Conservation (phyloP, 2,113 vertebrate species). For the Penelope pileata region DNA sequence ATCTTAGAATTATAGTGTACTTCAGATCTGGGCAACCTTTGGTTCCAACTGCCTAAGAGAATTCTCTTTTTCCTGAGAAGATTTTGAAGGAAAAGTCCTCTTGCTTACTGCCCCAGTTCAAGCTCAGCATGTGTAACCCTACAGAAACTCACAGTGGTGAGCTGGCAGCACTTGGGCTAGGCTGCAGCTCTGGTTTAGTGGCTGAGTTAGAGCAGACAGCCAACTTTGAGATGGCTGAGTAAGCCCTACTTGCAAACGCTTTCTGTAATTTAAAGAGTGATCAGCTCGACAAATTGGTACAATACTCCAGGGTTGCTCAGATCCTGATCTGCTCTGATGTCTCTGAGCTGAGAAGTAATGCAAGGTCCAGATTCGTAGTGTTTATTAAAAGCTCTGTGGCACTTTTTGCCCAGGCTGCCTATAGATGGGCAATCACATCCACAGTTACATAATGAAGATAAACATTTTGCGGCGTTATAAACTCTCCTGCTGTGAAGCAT, state of each 20-base stretch:
- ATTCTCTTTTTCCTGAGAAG: not conserved
- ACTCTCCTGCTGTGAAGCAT: constrained; percentile 66
- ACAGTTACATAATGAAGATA: constrained; percentile 42
- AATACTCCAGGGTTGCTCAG: not conserved
- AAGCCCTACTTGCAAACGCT: accelerated
- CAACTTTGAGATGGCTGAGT: not conserved
- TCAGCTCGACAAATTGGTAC: not conserved
- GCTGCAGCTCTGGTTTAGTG: not conserved
- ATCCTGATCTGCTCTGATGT: not conserved
- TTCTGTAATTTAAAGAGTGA: not conserved
- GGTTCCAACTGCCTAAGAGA: not conserved
- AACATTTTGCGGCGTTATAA: constrained; percentile 65
- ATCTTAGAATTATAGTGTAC: not conserved
- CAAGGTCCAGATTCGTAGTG: constrained; percentile 26
- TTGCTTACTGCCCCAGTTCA: not conserved
- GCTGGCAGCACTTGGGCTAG: not conserved
- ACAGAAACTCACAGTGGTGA: not conserved
- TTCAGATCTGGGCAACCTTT: not conserved
- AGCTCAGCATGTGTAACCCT: not conserved
- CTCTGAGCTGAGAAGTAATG: constrained; percentile 41
- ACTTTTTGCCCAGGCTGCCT: constrained; percentile 33
- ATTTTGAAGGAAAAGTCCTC: not conserved
- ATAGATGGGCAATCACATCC: constrained; percentile 58
- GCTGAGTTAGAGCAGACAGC: not conserved
- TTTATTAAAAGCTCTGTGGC: constrained; percentile 57